A percentile compares a stretch with the other conserved stretches of the same genome.
These are phyloP conservation scores for Epinephelus fuscoguttatus DNA, from an alignment of 2,113 vertebrate species.

Conservation along the genomic window DNA sequence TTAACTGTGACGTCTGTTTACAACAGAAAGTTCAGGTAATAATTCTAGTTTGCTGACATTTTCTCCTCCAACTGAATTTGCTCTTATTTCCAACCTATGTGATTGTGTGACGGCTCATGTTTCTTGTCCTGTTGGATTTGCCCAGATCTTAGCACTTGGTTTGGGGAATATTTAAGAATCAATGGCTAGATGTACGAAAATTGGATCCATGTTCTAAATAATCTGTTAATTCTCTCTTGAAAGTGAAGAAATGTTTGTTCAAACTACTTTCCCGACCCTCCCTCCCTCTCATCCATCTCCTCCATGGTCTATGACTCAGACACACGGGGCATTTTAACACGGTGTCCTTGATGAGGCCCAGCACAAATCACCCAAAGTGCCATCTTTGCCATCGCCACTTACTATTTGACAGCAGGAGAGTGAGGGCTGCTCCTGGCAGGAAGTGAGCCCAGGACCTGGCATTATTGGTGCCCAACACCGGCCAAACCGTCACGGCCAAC, in stretches of 20 bases:
- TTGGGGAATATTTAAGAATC: no score
- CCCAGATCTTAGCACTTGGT: not conserved
- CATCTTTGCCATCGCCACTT: slow-evolving; percentile 68
- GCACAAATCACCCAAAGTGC: slow-evolving; percentile 72
- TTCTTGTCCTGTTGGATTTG: not conserved
- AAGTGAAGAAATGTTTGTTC: slow-evolving; percentile 58
- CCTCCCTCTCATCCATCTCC: slow-evolving; percentile 30
- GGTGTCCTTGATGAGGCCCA: slow-evolving; percentile 75
- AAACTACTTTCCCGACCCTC: slow-evolving; percentile 24
- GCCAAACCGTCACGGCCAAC: slow-evolving; percentile 47
- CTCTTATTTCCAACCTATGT: not conserved
- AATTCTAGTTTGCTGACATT: no score
- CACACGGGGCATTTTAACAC: slow-evolving; percentile 60
- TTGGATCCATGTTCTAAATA: fast-evolving
- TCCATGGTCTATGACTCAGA: slow-evolving; percentile 52
- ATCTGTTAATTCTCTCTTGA: not conserved
- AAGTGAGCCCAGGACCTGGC: slow-evolving; percentile 76
- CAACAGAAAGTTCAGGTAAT: no score
- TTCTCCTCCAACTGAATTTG: not conserved
- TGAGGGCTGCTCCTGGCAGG: slow-evolving; percentile 80
- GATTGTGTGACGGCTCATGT: not conserved
- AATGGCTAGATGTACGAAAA: not conserved
- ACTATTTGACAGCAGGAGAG: slow-evolving; percentile 72
- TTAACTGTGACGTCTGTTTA: no score
- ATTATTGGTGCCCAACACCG: slow-evolving; percentile 53